phyloP scores from a whole-genome alignment of 2,113 vertebrate genomes.

The Ursus arctos region DNA sequence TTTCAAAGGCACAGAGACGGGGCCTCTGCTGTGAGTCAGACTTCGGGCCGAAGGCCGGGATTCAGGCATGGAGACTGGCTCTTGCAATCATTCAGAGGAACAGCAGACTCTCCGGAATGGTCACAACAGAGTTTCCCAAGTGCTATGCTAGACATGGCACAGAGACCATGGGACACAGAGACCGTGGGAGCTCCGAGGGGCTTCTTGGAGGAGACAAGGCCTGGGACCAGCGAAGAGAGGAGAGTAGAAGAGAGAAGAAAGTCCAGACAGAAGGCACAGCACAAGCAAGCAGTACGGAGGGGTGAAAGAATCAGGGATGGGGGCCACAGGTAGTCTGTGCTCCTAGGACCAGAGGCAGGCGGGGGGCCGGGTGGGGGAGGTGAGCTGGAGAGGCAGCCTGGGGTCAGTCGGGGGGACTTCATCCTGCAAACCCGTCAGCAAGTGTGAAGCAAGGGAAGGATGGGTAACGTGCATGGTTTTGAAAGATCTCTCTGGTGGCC shows the following conservation, averaged over 20 bases:
- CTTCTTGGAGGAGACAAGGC: not conserved
- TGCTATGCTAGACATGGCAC: not conserved
- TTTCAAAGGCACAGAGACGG: fast-evolving
- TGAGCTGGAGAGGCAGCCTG: not conserved
- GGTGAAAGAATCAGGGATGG: not conserved
- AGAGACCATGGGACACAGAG: no score
- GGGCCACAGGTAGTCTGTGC: fast-evolving
- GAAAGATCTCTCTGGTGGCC: not conserved
- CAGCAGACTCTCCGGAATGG: not conserved
- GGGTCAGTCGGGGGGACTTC: fast-evolving
- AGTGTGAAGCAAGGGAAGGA: not conserved
- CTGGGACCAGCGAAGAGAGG: not conserved
- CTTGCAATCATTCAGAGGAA: not conserved
- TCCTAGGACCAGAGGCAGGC: fast-evolving
- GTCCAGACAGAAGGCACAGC: not conserved
- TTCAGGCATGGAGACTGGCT: not conserved
- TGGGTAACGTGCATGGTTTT: fast-evolving
- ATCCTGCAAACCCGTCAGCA: not conserved
- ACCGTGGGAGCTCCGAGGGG: not conserved
- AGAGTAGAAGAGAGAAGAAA: not conserved
- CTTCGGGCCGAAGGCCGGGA: not conserved
- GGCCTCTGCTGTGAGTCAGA: not conserved
- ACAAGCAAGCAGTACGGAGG: not conserved
- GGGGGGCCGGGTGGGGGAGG: no score
- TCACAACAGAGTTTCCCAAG: not conserved